These are phyloP conservation scores for Venusia cambrica DNA, from an alignment of 2,888 invertebrate species.

Conservation along the genomic window DNA sequence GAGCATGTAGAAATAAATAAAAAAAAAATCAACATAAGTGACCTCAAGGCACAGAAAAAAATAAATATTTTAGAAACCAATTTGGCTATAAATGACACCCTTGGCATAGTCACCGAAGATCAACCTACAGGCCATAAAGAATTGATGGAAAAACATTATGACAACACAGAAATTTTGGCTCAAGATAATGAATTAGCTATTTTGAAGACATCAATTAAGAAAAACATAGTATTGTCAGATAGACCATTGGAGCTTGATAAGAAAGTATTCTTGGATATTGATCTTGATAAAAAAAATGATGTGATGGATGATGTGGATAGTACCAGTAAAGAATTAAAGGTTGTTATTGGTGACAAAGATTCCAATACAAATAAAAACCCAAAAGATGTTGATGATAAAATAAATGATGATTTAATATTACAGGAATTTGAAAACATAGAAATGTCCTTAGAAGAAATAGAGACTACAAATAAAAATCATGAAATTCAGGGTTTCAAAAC, in stretches of 20 bases:
- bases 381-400: slow-evolving; percentile 11
- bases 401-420: slow-evolving; percentile 29
- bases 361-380: slow-evolving; percentile 20
- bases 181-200: slow-evolving; percentile 35
- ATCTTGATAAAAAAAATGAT: slow-evolving; percentile 23
- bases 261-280: slow-evolving; percentile 39
- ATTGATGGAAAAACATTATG: neutral
- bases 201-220: slow-evolving; percentile 53
- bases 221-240: slow-evolving; percentile 46
- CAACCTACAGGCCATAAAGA: no score
- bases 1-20: slow-evolving; percentile 47
- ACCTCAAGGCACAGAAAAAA: slow-evolving; percentile 5
- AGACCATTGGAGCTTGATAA: slow-evolving; percentile 36
- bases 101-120: no score
- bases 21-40: slow-evolving; percentile 9
- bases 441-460: slow-evolving; percentile 36
- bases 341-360: neutral
- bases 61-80: no score
- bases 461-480: neutral
- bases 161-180: slow-evolving; percentile 1
- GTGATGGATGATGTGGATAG: neutral
- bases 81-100: no score
- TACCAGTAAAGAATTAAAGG: neutral
- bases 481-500: slow-evolving; percentile 41
- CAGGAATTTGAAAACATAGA: slow-evolving; percentile 46